These are phyloP conservation scores for Pseudochirops cupreus DNA, from an alignment of 2,797 vertebrate species.

Conservation along the genomic window DNA sequence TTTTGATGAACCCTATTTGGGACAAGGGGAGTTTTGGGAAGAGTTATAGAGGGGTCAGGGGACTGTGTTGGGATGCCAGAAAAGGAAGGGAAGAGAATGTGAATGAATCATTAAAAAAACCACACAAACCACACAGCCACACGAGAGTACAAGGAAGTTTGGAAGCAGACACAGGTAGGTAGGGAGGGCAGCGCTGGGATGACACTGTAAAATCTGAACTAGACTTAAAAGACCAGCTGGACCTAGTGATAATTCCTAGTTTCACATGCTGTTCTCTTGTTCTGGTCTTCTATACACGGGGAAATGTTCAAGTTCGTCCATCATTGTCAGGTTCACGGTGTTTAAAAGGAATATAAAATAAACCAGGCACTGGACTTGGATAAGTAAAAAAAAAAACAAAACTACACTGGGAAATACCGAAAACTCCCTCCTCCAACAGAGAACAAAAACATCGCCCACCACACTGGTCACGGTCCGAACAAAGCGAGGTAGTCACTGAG, in stretches of 20 bases:
- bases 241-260: neutral
- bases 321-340: slow-evolving; percentile 40
- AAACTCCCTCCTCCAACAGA: neutral
- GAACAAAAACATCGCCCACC: neutral
- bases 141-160: neutral
- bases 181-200: neutral
- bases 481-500: too few species aligned
- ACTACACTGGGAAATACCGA: neutral
- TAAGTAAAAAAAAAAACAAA: neutral
- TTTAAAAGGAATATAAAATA: slow-evolving; percentile 13
- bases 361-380: neutral
- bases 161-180: neutral
- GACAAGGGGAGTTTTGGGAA: neutral
- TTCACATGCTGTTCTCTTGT: neutral
- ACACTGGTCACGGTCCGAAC: neutral
- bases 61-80: neutral
- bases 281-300: neutral
- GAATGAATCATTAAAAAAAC: neutral
- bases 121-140: neutral
- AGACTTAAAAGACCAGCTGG: neutral
- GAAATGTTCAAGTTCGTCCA: neutral
- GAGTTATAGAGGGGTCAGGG: neutral
- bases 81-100: neutral
- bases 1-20: neutral
- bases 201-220: neutral